Percentiles rank a stretch among this genome's conserved stretches.
Evolutionary conservation across 2,797 vertebrate species (phyloP).

Genomic region (Chloroceryle amazona): DNA sequence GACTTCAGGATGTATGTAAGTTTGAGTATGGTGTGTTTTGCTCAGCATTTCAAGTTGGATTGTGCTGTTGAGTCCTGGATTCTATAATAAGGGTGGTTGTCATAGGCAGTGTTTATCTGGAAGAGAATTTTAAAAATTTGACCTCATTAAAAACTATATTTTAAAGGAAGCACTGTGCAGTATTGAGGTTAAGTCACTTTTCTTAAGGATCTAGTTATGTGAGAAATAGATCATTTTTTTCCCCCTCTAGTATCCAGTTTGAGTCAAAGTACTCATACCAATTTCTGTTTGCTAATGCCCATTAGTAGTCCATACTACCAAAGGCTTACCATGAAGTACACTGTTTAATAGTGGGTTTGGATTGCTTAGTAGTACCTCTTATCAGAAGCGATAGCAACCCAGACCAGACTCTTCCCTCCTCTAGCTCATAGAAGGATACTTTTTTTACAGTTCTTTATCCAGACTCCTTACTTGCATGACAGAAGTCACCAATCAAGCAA

Average conservation of each 20-base stretch:
- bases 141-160: neutral
- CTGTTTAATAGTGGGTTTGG: neutral
- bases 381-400: neutral
- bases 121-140: neutral
- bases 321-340: neutral
- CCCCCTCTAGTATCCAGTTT: neutral
- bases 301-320: neutral
- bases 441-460: neutral
- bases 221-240: neutral
- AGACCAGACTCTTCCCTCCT: neutral
- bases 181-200: neutral
- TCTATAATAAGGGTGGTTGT: neutral
- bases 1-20: neutral
- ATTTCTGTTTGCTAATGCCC: neutral
- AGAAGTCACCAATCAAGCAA: neutral
- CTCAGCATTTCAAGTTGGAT: fast-evolving
- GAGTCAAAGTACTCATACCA: neutral
- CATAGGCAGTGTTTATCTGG: neutral
- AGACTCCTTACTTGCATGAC: neutral
- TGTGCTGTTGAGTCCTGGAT: neutral
- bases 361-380: neutral
- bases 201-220: neutral
- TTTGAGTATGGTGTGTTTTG: neutral
- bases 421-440: neutral
- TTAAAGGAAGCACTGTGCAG: neutral